phyloP scores from a whole-genome alignment of 2,888 invertebrate species.

The Hirtodrosophila duncani region DNA sequence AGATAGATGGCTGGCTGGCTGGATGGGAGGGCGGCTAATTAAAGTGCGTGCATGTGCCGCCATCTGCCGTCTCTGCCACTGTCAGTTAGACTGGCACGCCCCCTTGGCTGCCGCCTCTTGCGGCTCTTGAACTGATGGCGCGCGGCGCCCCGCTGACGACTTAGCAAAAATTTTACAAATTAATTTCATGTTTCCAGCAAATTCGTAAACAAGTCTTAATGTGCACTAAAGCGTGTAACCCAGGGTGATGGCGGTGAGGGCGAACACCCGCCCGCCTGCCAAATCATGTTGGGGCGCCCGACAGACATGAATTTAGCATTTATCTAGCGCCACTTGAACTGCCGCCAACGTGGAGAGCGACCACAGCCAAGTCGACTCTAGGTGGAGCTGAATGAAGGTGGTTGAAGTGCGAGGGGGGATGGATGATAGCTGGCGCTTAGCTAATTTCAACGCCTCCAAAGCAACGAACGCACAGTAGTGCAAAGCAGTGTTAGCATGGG shows the following conservation, averaged over 20 bases:
- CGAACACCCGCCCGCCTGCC: slow-evolving; percentile 46
- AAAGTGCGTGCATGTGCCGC: slow-evolving; percentile 34
- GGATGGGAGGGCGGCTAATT: slow-evolving; percentile 39
- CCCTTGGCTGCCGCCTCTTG: not conserved
- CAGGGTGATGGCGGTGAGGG: slow-evolving; percentile 22
- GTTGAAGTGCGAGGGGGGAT: not conserved
- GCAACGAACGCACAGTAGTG: slow-evolving; percentile 69
- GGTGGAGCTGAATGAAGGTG: slow-evolving; percentile 17
- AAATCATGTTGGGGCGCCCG: slow-evolving; percentile 68
- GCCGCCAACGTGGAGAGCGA: slow-evolving; percentile 21
- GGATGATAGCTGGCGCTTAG: slow-evolving; percentile 15
- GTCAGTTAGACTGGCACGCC: too few species aligned
- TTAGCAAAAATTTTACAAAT: slow-evolving; percentile 64
- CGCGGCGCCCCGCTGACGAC: slow-evolving; percentile 40
- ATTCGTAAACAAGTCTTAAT: slow-evolving; percentile 73
- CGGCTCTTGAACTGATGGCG: not conserved
- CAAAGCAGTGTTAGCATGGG: slow-evolving; percentile 2
- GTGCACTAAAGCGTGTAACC: slow-evolving; percentile 69
- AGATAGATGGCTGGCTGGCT: not conserved
- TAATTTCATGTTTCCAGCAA: slow-evolving; percentile 73
- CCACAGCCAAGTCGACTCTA: slow-evolving; percentile 40
- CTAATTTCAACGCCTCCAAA: slow-evolving; percentile 69
- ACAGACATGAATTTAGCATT: slow-evolving; percentile 72
- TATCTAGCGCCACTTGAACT: slow-evolving; percentile 71
- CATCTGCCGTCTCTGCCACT: not conserved